Evolutionary conservation across 2,113 vertebrate genomes (phyloP), one percentile per base, ranked within the genome.

Genomic region (Panthera uncia): DNA sequence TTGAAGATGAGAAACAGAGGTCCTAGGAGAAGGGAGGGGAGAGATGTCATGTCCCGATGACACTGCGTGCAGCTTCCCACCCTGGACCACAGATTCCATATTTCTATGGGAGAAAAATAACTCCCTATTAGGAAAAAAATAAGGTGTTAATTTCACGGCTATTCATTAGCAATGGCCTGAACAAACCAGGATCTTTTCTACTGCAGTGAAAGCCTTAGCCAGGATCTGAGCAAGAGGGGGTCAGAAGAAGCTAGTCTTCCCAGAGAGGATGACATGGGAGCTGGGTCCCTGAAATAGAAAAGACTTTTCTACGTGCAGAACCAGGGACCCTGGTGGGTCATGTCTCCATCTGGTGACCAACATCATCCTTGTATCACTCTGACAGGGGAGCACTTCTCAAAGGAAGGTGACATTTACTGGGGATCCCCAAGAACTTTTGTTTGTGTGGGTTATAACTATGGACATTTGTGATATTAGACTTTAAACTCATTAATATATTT

Each of bases 11-110:
- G 69, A n/a, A 45, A 3, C 15, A 5, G 10, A 68, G 33, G 12
- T 11, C 0, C 9, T 13, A 2, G 16, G 38, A 25, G n/a, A 81
- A 23, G 29, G 15, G 33, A 41, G 27, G 16, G 18, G 36, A 57
- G 25, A 36, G 69, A 10, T n/a, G 21, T 12, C 33, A 1, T 0
- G 1, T 41, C 55, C 21, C 11, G 4, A 18, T 14, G 31, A 52
- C 11, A 23, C 13, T 1, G 0, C 13, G 0, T 27, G 3, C 6
- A 19, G 18, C 52, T 48, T 18, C 2, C 19, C 31, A 21, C 25
- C 5, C 14, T 10, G 18, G 13, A 6, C 4, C 14, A 15, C 0
- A 52, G 38, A n/a, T 33, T 36, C n/a, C 12, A 1, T 16, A 4
- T 7, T 18, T 76, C 68, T 3, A 0, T 33, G 52, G 45, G 8